Base-by-base conservation (phyloP, 2,797 vertebrate genomes). In the Philypnodon macrostomus region DNA sequence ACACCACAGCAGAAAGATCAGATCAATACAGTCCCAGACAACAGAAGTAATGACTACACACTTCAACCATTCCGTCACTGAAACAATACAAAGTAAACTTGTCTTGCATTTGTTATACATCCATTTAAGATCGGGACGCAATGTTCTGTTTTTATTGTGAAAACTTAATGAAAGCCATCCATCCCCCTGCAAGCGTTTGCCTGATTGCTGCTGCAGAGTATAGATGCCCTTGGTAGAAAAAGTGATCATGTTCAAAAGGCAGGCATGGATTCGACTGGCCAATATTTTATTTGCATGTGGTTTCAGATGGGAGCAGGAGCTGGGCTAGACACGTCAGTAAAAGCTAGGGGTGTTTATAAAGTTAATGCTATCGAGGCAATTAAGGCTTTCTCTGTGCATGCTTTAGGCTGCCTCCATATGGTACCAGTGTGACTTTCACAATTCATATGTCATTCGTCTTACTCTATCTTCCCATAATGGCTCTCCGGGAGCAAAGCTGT, bases 151-250 rank as follows among this genome's bases (percentile, higher is more conserved):
- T 23, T 68, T 48, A 66, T 47, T 58, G 58, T 69, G 68, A 65
- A 69, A 63, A 49, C 50, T 47, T 74, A 81, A 83, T 81, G 77
- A 79, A 81, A 77, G 73, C 63, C 69, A 83, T 79, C 57, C 46
- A 65, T 80, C 73, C 72, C 58, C 44, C 57, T 12, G 23, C 24
- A 53, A 70, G 59, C 34, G 29, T 63, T 72, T 67, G 36, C 33
- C 61, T 71, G 59, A 73, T 73, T 11, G 11, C 44, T 31, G 47
- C 61, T 60, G 53, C 48, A 46, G 58, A 51, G 61, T 56, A 65
- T 64, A 67, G 53, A 77, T 73, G 57, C 63, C 61, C 0, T 1
- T 63, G 71, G 70, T 70, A 79, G 79, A 58, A 37, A 67, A 40
- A 30, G 27, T 16, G 44, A 59, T 72, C 50, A 53, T 48, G 30